Percentiles rank a stretch among this genome's conserved stretches.
Conservation (phyloP, 2,888 invertebrate species). For the Polyommatus iphigenia region DNA sequence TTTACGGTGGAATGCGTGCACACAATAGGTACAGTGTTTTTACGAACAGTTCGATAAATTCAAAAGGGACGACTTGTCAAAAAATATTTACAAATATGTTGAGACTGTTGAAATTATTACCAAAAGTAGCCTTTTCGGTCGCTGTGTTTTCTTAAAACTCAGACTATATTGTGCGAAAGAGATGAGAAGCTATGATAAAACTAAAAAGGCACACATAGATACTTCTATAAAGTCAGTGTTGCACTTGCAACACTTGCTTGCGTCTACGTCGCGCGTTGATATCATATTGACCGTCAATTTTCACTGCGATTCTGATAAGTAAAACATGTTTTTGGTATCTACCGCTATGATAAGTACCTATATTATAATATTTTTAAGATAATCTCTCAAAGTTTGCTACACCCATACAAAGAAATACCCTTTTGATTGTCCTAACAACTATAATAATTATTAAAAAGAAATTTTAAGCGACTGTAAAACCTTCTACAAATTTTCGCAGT, state of each 20-base stretch:
- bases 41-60: constrained; percentile 30
- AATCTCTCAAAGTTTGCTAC: neutral
- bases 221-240: too few species aligned
- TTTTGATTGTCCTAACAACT: neutral
- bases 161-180: too few species aligned
- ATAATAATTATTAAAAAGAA: too few species aligned
- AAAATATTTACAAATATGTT: neutral
- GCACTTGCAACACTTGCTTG: neutral
- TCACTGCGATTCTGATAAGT: neutral
- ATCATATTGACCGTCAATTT: neutral
- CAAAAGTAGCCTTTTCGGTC: too few species aligned
- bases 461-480: neutral
- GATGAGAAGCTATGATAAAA: too few species aligned
- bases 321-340: neutral
- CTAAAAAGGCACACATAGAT: too few species aligned
- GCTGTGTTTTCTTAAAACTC: neutral
- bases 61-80: neutral
- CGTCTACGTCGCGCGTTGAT: neutral
- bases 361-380: neutral
- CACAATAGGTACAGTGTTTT: constrained; percentile 47
- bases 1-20: constrained; percentile 51
- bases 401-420: neutral
- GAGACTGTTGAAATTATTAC: neutral
- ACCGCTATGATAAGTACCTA: too few species aligned
- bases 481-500: neutral